A percentile compares a stretch with the other conserved stretches of the same genome.
These are phyloP conservation scores for Clupea harengus DNA, from an alignment of 2,113 vertebrate genomes.

Conservation along the genomic window DNA sequence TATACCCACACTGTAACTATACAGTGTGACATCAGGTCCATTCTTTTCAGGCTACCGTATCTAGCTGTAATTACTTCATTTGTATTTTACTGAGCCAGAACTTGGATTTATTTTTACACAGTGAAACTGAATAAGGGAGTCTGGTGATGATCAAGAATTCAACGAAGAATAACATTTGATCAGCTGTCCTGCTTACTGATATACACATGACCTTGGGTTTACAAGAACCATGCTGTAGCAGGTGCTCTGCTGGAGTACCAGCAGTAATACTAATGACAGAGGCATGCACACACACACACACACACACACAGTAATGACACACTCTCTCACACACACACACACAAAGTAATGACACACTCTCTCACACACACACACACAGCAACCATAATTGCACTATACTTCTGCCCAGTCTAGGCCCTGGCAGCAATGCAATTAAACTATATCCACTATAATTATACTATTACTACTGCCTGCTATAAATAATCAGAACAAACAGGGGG, in stretches of 20 bases:
- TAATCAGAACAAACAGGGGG: constrained; percentile 25
- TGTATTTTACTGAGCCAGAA: not conserved
- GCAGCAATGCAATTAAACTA: constrained; percentile 10
- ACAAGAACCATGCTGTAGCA: not conserved
- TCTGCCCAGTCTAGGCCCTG: not conserved
- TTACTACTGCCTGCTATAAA: constrained; percentile 47
- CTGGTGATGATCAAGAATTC: not conserved
- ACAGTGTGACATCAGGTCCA: not conserved
- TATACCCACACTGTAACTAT: not conserved
- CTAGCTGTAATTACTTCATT: not conserved
- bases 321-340: not conserved
- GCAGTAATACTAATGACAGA: not conserved
- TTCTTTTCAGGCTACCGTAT: not conserved
- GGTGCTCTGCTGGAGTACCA: not conserved
- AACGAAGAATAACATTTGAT: not conserved
- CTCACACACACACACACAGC: not conserved
- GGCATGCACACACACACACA: not conserved
- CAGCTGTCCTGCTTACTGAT: not conserved
- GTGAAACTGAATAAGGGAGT: not conserved
- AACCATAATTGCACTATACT: not conserved
- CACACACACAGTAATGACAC: not conserved
- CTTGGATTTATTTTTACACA: not conserved
- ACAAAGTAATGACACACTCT: not conserved
- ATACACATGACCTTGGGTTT: not conserved
- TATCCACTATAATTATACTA: not conserved